Evolutionary conservation across 1,140 invertebrate species (phyloP).

Genomic region (Monomorium pharaonis): DNA sequence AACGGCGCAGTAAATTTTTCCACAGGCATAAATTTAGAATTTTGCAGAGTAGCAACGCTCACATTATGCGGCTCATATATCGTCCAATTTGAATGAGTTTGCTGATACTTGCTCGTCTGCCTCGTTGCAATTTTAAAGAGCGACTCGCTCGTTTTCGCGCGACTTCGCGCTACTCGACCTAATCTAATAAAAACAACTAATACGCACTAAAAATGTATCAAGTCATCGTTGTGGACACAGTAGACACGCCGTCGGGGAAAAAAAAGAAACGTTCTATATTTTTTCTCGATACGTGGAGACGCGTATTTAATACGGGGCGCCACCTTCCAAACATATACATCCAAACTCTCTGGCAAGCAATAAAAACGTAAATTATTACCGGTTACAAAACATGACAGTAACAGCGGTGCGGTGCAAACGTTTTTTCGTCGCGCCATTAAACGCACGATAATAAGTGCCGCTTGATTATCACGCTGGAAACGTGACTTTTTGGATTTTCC

Average conservation of each 20-base stretch:
- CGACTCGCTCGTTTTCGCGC: background rate
- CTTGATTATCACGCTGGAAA: slow-evolving; percentile 68
- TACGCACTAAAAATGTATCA: background rate
- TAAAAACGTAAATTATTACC: background rate
- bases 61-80: slow-evolving; percentile 23
- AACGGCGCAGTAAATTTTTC: slow-evolving; percentile 45
- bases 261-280: background rate
- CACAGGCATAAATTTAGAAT: slow-evolving; percentile 47
- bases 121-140: slow-evolving; percentile 41
- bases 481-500: slow-evolving; percentile 74
- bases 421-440: slow-evolving; percentile 66
- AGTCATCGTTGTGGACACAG: background rate
- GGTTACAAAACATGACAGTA: background rate
- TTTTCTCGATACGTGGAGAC: background rate
- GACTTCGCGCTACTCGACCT: background rate
- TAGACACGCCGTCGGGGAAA: background rate
- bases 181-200: slow-evolving; percentile 31
- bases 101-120: slow-evolving; percentile 34
- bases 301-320: background rate
- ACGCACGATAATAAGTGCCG: slow-evolving; percentile 63
- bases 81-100: slow-evolving; percentile 48
- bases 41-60: slow-evolving; percentile 21
- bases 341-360: background rate
- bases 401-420: background rate
- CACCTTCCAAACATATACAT: background rate